Conservation (phyloP, 2,113 vertebrate genomes). For the Ptychochromis oligacanthus region DNA sequence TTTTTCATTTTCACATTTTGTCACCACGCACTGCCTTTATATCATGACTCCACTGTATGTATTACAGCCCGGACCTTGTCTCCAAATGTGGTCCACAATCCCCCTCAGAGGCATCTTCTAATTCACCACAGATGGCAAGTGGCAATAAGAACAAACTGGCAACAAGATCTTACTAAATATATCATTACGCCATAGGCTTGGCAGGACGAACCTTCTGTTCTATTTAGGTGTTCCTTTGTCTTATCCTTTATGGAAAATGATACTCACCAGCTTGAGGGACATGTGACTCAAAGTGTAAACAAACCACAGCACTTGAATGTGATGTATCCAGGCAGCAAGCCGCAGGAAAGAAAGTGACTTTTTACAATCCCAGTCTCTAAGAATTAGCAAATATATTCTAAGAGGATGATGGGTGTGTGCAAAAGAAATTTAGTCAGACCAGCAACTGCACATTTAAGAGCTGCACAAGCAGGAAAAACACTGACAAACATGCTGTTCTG, state of each 20-base stretch:
- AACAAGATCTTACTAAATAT: slow-evolving; percentile 70
- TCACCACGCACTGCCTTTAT: background rate
- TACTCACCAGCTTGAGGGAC: slow-evolving; percentile 28
- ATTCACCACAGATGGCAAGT: slow-evolving; percentile 72
- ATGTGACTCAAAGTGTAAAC: slow-evolving; percentile 33
- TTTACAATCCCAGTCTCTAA: background rate
- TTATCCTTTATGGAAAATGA: slow-evolving; percentile 36
- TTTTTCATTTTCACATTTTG: background rate
- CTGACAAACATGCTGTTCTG: slow-evolving; percentile 28
- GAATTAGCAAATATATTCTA: background rate
- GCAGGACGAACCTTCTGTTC: slow-evolving; percentile 51
- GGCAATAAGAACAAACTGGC: slow-evolving; percentile 67
- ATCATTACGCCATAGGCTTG: slow-evolving; percentile 67
- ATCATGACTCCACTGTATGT: background rate
- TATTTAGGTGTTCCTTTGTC: slow-evolving; percentile 53
- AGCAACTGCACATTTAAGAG: slow-evolving; percentile 37
- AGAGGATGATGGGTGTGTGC: background rate
- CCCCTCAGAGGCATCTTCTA: slow-evolving; percentile 59
- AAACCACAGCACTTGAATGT: slow-evolving; percentile 15
- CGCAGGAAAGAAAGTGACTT: background rate
- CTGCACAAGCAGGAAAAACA: slow-evolving; percentile 25
- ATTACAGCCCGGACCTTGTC: slow-evolving; percentile 8
- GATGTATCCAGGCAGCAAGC: background rate
- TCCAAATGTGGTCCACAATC: slow-evolving; percentile 59
- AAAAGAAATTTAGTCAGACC: slow-evolving; percentile 5